phyloP scores from a whole-genome alignment of 1,140 invertebrate genomes.

The Listronotus oregonensis region DNA sequence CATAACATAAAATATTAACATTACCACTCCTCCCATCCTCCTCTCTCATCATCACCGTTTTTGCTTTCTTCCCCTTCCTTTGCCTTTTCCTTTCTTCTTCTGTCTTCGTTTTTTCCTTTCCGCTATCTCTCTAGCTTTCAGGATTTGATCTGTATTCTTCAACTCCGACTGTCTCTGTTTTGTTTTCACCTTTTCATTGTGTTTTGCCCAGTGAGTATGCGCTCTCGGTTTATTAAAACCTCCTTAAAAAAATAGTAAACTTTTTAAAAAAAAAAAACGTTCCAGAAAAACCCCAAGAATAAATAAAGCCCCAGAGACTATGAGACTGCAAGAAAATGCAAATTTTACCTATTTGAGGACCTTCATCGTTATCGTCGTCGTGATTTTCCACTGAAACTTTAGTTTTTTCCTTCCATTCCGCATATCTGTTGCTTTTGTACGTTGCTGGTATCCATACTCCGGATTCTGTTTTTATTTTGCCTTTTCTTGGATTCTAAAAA shows the following conservation, averaged over 20 bases:
- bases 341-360: constrained; percentile 21
- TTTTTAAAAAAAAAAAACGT: too few species aligned
- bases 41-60: constrained; percentile 1
- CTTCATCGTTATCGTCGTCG: constrained; percentile 65
- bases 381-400: constrained; percentile 69
- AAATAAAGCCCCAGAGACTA: neutral
- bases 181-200: constrained; percentile 65
- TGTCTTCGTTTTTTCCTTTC: constrained; percentile 58
- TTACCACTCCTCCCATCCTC: neutral
- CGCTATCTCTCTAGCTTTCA: constrained; percentile 66
- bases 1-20: constrained; percentile 10
- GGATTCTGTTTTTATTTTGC: constrained; percentile 93
- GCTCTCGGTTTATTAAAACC: constrained; percentile 40
- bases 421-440: constrained; percentile 90
- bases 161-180: constrained; percentile 63
- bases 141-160: constrained; percentile 71
- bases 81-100: constrained; percentile 53
- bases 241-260: constrained; percentile 22
- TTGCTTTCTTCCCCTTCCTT: constrained; percentile 37
- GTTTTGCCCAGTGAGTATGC: constrained; percentile 64
- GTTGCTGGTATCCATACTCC: constrained; percentile 92
- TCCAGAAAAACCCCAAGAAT: too few species aligned
- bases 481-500: constrained; percentile 63
- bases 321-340: neutral
- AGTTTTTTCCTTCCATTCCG: constrained; percentile 83